Conservation (phyloP, 2,113 vertebrate species). For the human region GRCh38 chr13:98452501-98453000, state of each 20-base stretch:
- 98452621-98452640: slow-evolving; percentile 92
- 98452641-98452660: slow-evolving; percentile 92
- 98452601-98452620: slow-evolving; percentile 92
- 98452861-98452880: slow-evolving; percentile 81
- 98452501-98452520: slow-evolving; percentile 78
- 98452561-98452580: slow-evolving; percentile 81
- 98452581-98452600: slow-evolving; percentile 87
- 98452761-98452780: slow-evolving; percentile 85
- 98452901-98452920: slow-evolving; percentile 84
- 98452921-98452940: slow-evolving; percentile 66
- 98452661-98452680: slow-evolving; percentile 92
- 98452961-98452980: slow-evolving; percentile 83
- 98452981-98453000: slow-evolving; percentile 80
- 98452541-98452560: slow-evolving; percentile 84
- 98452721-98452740: slow-evolving; percentile 95
- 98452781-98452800: slow-evolving; percentile 86
- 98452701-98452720: slow-evolving; percentile 84
- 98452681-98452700: slow-evolving; percentile 91
- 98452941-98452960: slow-evolving; percentile 82
- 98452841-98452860: slow-evolving; percentile 88
- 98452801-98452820: slow-evolving; percentile 98
- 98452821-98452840: slow-evolving; percentile 90
- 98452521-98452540: slow-evolving; percentile 85
- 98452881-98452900: slow-evolving; percentile 86
- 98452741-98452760: slow-evolving; percentile 90